phyloP scores from a whole-genome alignment of 35 echinoderm and acorn worm genomes.

The Acanthaster planci region DNA sequence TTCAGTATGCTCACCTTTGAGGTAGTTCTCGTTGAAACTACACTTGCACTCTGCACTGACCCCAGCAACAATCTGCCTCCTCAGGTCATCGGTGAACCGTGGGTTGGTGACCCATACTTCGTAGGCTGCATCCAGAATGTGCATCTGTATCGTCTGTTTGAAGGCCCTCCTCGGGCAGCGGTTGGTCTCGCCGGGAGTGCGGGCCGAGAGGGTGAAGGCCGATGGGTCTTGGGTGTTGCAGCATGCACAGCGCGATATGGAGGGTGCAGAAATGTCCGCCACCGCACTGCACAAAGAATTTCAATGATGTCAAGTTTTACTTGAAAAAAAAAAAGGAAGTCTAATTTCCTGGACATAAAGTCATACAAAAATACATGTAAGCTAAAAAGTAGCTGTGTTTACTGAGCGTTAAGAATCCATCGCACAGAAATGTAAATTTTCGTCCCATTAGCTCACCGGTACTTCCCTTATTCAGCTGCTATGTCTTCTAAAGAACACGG shows the following conservation, averaged over 20 bases:
- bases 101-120: constrained; percentile 42
- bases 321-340: not conserved
- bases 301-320: not conserved
- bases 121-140: constrained; percentile 75
- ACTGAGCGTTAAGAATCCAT: not conserved
- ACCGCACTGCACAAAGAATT: not conserved
- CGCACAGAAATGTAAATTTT: no score
- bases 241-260: constrained; percentile 84
- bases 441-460: no score
- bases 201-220: constrained; percentile 61
- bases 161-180: constrained; percentile 46
- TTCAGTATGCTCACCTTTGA: constrained; percentile 77
- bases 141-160: constrained; percentile 59
- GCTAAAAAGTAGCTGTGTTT: not conserved
- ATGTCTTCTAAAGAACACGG: no score
- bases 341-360: not conserved
- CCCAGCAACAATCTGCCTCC: constrained; percentile 46
- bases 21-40: constrained; percentile 72
- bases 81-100: constrained; percentile 27
- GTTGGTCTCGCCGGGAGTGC: constrained; percentile 68
- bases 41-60: constrained; percentile 74
- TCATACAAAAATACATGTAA: not conserved
- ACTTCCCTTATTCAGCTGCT: no score
- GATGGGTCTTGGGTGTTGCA: constrained; percentile 43
- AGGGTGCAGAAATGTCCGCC: constrained; percentile 3